These are phyloP conservation scores for Acanthornis magna DNA, from an alignment of 2,797 vertebrate species.

Conservation along the genomic window DNA sequence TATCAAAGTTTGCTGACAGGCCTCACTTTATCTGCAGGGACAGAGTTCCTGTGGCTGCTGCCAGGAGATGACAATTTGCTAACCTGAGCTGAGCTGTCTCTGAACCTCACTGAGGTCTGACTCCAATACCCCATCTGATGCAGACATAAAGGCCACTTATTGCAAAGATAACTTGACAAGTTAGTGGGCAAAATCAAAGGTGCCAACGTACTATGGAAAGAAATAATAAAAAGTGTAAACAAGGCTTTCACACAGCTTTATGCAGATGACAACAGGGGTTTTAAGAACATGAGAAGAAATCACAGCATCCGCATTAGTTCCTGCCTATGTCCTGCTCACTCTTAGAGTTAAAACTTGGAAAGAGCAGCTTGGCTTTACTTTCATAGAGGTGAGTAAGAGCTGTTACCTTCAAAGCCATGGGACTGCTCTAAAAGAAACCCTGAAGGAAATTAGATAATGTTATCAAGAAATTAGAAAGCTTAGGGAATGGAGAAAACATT, in stretches of 20 bases:
- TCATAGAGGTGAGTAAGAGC: neutral
- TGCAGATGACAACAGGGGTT: neutral
- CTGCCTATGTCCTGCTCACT: neutral
- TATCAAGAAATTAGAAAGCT: slow-evolving; percentile 32
- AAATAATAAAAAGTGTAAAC: neutral
- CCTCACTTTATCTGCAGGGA: slow-evolving; percentile 48
- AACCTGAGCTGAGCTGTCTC: slow-evolving; percentile 7
- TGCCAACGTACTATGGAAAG: neutral
- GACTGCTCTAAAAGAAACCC: slow-evolving; percentile 35
- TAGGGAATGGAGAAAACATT: slow-evolving; percentile 46
- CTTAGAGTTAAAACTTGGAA: neutral
- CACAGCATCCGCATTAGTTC: neutral
- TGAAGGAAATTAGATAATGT: slow-evolving; percentile 60
- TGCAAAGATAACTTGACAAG: neutral
- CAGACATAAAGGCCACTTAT: neutral
- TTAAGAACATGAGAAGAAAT: slow-evolving; percentile 1
- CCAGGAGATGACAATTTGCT: slow-evolving; percentile 41
- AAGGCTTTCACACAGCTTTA: neutral
- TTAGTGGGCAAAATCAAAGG: neutral
- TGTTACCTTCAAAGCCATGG: slow-evolving; percentile 29
- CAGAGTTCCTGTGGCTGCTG: slow-evolving; percentile 55
- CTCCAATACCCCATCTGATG: neutral
- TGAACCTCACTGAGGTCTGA: neutral
- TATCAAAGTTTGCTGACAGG: slow-evolving; percentile 14
- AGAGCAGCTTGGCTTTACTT: neutral